Base-by-base conservation (phyloP, 2,888 invertebrate species). In the Plagiodera versicolora region DNA sequence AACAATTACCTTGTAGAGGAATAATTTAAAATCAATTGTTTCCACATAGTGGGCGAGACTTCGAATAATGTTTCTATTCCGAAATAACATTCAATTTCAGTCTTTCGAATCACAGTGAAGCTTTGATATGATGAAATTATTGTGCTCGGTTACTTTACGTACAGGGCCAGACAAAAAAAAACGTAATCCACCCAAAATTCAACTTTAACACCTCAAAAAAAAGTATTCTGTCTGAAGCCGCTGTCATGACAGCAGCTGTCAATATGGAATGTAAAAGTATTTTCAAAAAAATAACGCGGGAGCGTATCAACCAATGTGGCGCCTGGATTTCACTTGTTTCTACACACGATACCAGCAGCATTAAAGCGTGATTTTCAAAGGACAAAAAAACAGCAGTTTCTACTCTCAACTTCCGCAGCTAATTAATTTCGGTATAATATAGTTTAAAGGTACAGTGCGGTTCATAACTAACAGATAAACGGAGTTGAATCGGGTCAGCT, bases 31-130 rank as follows among this genome's bases (percentile, higher is more conserved):
- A n/a, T n/a, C 8, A 10, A 32, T 11, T 45, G 61, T 46, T 58
- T 65, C 65, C 65, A 68, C 67, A 67, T 61, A 68, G 70, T 67
- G 70, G 67, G 66, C 69, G 69, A 72, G 67, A 69, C 58, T 64
- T 66, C 54, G n/a, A n/a, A n/a, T n/a, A 74, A 74, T 44, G 14
- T 74, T 75, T 75, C 74, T 77, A 75, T 77, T 77, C 77, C 78
- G 79, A 80, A 80, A 80, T 79, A 80, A 80, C 80, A 77, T 77
- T 80, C 80, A 80, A 79, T 78, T n/a, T 82, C 82, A 82, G 82
- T 82, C 82, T 82, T 82, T 77, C 79, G 79, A 82, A 82, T 82
- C 82, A 82, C 82, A 82, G 82, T 81, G 79, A 82, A 82, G 82
- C 82, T 81, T 82, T 82, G 82, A 82, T 82, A 82, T 82, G 82